Conservation (phyloP, 2,888 invertebrate genomes). For the Spilarctia lutea region DNA sequence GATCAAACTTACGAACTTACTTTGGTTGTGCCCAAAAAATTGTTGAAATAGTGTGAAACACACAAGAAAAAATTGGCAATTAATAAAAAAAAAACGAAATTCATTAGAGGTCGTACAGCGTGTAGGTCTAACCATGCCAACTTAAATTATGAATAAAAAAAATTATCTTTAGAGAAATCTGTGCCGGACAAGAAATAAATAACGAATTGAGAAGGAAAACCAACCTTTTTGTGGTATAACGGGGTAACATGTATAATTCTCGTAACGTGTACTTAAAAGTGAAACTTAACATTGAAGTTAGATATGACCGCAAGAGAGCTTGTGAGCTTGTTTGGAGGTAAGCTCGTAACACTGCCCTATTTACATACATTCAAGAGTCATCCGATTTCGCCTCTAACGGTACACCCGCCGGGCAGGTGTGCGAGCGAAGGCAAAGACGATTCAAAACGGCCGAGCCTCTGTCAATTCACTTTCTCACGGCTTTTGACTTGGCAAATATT, state of each 20-base stretch:
- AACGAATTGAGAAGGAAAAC: not conserved
- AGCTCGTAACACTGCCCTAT: conserved; percentile 73
- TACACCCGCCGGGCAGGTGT: conserved; percentile 49
- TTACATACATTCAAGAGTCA: conserved; percentile 72
- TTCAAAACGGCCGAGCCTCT: conserved; percentile 33
- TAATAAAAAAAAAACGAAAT: not conserved
- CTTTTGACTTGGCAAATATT: conserved; percentile 54
- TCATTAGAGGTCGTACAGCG: not conserved
- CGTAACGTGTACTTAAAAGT: conserved; percentile 30
- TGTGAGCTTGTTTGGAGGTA: conserved; percentile 44
- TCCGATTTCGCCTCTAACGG: conserved; percentile 82
- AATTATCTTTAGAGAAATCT: not conserved
- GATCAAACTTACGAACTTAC: not conserved
- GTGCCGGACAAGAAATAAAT: not conserved
- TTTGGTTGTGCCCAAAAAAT: not conserved
- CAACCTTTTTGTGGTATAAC: conserved; percentile 2
- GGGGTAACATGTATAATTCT: conserved; percentile 13
- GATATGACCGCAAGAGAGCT: conserved; percentile 27
- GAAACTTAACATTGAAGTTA: conserved; percentile 19
- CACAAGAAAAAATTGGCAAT: not conserved
- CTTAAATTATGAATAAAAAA: not conserved
- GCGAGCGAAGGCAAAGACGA: conserved; percentile 30
- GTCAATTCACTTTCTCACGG: conserved; percentile 78
- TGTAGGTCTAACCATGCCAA: not conserved
- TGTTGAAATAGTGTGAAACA: not conserved